These are phyloP conservation scores for Onychomys leucogaster DNA, from an alignment of 2,797 vertebrate genomes.

Conservation along the genomic window DNA sequence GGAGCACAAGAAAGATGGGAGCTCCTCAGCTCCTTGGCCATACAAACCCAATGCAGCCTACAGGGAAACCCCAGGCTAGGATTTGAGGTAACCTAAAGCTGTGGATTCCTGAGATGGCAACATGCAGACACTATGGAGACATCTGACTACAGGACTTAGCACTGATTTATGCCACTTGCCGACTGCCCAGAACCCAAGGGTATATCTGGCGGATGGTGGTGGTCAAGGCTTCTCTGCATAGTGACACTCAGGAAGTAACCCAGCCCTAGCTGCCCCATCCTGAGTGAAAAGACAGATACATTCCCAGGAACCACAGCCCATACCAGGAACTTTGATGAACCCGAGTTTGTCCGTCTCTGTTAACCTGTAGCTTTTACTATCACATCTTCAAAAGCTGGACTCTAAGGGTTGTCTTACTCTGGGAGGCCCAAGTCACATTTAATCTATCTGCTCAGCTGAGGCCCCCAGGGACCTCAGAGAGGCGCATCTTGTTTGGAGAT, in stretches of 20 bases:
- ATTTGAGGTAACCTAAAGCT: conserved; percentile 30
- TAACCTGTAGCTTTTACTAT: not conserved
- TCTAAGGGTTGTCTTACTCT: not conserved
- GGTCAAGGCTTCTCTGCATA: conserved; percentile 14
- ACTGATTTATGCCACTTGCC: conserved; percentile 61
- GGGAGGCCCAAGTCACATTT: not conserved
- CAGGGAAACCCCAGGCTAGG: conserved; percentile 52
- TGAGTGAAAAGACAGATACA: not conserved
- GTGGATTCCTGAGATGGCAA: conserved; percentile 61
- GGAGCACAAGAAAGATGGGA: not conserved
- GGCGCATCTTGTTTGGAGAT: not conserved
- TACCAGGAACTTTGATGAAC: not conserved
- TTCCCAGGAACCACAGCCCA: not conserved
- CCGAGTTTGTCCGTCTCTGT: not conserved
- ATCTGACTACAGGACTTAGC: conserved; percentile 63
- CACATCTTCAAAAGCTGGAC: not conserved
- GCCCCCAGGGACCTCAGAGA: not conserved
- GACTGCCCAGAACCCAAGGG: not conserved
- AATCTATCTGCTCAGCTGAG: not conserved
- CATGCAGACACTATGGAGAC: conserved; percentile 55
- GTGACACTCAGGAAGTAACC: conserved; percentile 56
- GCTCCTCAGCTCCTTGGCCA: not conserved
- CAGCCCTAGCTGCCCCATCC: not conserved
- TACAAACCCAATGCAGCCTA: not conserved
- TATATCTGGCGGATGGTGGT: conserved; percentile 24